These are phyloP conservation scores for Rhinichthys osculus DNA, from an alignment of 2,797 vertebrate species.

Conservation along the genomic window DNA sequence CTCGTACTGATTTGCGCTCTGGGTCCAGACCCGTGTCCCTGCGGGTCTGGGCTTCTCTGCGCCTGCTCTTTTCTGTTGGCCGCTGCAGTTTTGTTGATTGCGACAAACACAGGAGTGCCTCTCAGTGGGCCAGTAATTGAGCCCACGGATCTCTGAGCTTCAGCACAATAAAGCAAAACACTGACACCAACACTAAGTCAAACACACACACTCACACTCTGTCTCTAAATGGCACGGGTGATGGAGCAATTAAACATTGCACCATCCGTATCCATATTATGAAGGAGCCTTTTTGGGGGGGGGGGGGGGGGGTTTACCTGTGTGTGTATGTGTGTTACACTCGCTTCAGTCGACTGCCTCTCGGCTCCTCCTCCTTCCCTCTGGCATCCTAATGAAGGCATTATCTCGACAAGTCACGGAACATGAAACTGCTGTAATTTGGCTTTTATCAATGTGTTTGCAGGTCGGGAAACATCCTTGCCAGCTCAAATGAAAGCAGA, in stretches of 20 bases:
- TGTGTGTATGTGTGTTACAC: background rate
- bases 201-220: background rate
- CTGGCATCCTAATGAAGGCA: slow-evolving; percentile 61
- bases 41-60: background rate
- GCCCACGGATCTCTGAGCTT: slow-evolving; percentile 52
- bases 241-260: slow-evolving; percentile 51
- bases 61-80: slow-evolving; percentile 41
- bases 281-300: slow-evolving; percentile 11
- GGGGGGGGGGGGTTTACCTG: background rate
- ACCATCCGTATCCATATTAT: slow-evolving; percentile 2
- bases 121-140: slow-evolving; percentile 56
- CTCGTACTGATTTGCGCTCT: slow-evolving; percentile 14
- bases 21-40: slow-evolving; percentile 27
- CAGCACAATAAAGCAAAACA: slow-evolving; percentile 60
- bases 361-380: slow-evolving; percentile 45
- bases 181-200: slow-evolving; percentile 23
- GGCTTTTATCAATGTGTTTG: slow-evolving; percentile 58
- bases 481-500: slow-evolving; percentile 43
- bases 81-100: slow-evolving; percentile 56
- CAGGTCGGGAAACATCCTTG: slow-evolving; percentile 33
- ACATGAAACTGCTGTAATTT: slow-evolving; percentile 61
- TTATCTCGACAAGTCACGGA: slow-evolving; percentile 63
- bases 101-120: slow-evolving; percentile 53
- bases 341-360: slow-evolving; percentile 36
- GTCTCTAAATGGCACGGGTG: slow-evolving; percentile 20